Evolutionary conservation across 2,888 invertebrate species (phyloP).

Genomic region (Lasioglossum malachurum): DNA sequence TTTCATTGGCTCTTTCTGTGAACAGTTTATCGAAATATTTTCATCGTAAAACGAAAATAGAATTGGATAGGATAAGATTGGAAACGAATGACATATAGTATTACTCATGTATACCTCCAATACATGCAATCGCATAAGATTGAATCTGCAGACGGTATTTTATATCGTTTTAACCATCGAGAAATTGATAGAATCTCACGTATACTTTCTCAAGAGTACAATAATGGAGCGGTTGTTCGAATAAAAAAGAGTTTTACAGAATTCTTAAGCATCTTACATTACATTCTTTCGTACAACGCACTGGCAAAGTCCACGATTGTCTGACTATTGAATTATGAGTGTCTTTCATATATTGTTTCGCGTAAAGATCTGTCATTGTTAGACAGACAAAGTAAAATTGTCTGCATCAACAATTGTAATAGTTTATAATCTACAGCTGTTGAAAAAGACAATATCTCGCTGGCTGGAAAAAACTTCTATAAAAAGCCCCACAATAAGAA

Average conservation of each 20-base stretch:
- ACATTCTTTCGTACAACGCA: background rate
- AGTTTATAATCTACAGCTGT: too few species aligned
- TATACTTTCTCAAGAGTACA: background rate
- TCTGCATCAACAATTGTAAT: too few species aligned
- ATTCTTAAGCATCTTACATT: background rate
- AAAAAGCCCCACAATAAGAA: too few species aligned
- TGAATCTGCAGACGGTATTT: fast-evolving
- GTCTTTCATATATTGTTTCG: too few species aligned
- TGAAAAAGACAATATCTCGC: too few species aligned
- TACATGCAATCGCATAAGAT: background rate
- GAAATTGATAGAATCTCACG: background rate
- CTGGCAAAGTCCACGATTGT: background rate
- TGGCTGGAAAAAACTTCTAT: too few species aligned
- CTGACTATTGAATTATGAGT: background rate
- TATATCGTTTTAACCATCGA: background rate
- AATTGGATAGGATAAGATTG: background rate
- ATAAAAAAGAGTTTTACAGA: background rate
- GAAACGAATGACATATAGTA: too few species aligned
- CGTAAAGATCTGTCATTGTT: too few species aligned
- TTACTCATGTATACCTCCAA: too few species aligned
- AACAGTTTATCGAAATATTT: background rate
- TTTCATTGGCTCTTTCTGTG: background rate
- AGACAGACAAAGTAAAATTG: too few species aligned
- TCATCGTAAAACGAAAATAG: background rate
- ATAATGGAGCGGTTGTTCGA: background rate